A percentile compares a stretch with the other conserved stretches of the same genome.
Conservation (phyloP, 2,888 invertebrate species). For the Meiosimyza decipiens region DNA sequence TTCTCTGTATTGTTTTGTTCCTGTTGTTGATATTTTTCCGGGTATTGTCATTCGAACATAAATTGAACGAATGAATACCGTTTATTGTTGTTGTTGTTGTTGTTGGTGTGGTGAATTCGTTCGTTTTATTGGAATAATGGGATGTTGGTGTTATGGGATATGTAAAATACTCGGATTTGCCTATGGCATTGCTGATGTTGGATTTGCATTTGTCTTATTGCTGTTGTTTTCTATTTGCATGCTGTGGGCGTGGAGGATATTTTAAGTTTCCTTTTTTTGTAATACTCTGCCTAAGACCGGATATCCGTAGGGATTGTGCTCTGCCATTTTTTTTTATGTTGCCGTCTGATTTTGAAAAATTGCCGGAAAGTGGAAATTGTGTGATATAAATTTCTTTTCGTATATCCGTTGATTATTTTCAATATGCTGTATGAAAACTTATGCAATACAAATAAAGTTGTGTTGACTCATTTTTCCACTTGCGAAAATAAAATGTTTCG, state of each 20-base stretch:
- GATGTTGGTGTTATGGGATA: background rate
- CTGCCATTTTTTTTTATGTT: background rate
- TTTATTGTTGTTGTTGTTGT: conserved; percentile 32
- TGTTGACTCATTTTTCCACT: too few species aligned
- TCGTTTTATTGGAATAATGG: background rate
- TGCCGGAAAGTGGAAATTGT: conserved; percentile 28
- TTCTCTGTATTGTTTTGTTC: conserved; percentile 14
- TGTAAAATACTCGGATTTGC: conserved; percentile 11
- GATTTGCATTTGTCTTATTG: background rate
- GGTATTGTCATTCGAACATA: conserved; percentile 27
- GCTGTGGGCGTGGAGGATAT: background rate
- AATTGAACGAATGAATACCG: conserved; percentile 32
- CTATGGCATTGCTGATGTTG: background rate
- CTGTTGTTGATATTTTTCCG: conserved; percentile 24
- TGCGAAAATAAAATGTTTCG: too few species aligned
- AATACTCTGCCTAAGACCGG: background rate
- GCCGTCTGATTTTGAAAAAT: conserved; percentile 22
- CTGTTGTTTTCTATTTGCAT: background rate
- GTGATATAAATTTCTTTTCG: conserved; percentile 3
- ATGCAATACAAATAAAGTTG: too few species aligned
- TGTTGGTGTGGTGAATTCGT: conserved; percentile 8
- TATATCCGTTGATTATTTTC: too few species aligned
- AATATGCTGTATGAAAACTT: too few species aligned
- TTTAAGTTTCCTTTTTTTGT: background rate
- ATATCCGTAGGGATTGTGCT: background rate